Percentiles rank a stretch among this genome's conserved stretches.
Conservation (phyloP, 1,140 invertebrate genomes). For the Anastatus disparis region DNA sequence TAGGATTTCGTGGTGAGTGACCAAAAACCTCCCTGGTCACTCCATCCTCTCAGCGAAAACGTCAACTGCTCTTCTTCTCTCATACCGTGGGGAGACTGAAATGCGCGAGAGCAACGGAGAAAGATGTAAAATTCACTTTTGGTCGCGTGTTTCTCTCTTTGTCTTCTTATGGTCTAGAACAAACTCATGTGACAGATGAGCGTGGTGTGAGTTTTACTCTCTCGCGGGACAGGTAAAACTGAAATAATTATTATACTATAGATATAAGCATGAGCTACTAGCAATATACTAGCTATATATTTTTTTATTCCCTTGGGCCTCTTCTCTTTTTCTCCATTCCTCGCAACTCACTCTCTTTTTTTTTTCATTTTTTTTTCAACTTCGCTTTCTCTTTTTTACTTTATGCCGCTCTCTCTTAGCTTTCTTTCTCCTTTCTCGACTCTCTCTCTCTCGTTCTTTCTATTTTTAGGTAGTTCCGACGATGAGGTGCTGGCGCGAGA, state of each 20-base stretch:
- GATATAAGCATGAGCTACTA: background rate
- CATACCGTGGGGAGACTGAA: no score
- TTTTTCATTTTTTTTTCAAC: no score
- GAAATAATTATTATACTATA: conserved; percentile 35
- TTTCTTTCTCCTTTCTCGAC: no score
- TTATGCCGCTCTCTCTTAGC: no score
- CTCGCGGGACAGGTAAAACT: conserved; percentile 30
- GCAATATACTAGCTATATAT: no score
- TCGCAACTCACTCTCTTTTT: background rate
- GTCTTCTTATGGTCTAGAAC: no score
- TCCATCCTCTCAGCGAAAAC: background rate
- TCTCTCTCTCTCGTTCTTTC: no score
- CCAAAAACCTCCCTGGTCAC: background rate
- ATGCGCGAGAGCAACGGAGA: background rate
- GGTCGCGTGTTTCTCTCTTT: background rate
- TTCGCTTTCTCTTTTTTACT: no score
- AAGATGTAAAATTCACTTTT: no score
- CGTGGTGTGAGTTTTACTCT: background rate
- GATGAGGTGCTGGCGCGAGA: no score
- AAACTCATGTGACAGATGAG: conserved; percentile 29
- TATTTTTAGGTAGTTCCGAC: no score
- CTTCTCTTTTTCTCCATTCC: background rate
- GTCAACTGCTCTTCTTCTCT: background rate
- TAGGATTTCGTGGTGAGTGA: background rate
- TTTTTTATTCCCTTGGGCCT: background rate